These are phyloP conservation scores for Rambutsinella grinnellia DNA, from an alignment of 2,888 invertebrate species.

Conservation along the genomic window DNA sequence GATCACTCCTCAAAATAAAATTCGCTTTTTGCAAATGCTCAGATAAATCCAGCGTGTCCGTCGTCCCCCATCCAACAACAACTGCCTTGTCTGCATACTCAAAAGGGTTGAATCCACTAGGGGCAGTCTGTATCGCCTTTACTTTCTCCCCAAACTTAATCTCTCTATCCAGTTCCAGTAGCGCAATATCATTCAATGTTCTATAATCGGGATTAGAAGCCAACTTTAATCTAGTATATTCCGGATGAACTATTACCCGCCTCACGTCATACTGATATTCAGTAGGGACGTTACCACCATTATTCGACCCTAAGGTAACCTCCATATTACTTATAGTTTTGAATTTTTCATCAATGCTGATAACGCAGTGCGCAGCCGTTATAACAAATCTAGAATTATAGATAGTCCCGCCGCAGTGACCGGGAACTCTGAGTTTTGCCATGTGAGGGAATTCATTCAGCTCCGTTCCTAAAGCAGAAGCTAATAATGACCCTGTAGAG, in stretches of 20 bases:
- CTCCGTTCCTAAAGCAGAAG: not conserved
- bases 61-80: slow-evolving; percentile 25
- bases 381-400: slow-evolving; percentile 24
- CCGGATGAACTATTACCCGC: not conserved
- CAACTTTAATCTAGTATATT: not conserved
- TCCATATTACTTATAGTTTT: no score
- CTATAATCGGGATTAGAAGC: not conserved
- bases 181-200: slow-evolving; percentile 15
- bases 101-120: not conserved
- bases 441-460: slow-evolving; percentile 24
- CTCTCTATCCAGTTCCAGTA: not conserved
- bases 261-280: not conserved
- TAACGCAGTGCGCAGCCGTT: slow-evolving; percentile 23
- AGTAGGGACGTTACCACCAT: not conserved
- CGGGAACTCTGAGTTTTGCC: not conserved
- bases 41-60: not conserved
- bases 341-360: no score
- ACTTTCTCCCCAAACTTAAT: slow-evolving; percentile 7
- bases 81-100: slow-evolving; percentile 8
- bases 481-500: not conserved
- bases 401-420: slow-evolving; percentile 19
- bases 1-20: slow-evolving; percentile 10
- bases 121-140: slow-evolving; percentile 5
- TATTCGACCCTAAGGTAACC: slow-evolving; percentile 8
- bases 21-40: slow-evolving; percentile 16